Evolutionary conservation across 2,113 vertebrate genomes (phyloP).

Genomic region (Misgurnus anguillicaudatus): DNA sequence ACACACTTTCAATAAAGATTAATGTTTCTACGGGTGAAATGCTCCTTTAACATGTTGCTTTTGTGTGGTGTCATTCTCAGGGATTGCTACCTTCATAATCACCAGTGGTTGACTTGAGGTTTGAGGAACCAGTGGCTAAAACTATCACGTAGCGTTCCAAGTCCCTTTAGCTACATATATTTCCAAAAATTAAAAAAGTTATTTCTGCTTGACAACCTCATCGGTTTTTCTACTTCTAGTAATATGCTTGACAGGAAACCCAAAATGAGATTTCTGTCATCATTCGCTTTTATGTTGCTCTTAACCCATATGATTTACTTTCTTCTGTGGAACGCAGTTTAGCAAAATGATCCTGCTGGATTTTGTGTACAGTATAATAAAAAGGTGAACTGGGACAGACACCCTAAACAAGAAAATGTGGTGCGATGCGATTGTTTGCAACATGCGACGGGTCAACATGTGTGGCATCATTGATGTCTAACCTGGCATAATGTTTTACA

Average conservation of each 20-base stretch:
- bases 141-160: background rate
- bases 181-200: background rate
- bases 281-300: background rate
- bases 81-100: slow-evolving; percentile 25
- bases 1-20: no score
- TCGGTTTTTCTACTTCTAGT: background rate
- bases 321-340: background rate
- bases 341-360: background rate
- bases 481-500: no score
- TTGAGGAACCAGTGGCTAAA: background rate
- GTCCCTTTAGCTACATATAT: slow-evolving; percentile 13
- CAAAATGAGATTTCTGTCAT: background rate
- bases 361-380: no score
- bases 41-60: background rate
- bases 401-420: no score
- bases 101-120: slow-evolving; percentile 18
- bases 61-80: slow-evolving; percentile 44
- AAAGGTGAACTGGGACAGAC: no score
- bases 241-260: background rate
- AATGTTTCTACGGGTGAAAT: no score
- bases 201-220: slow-evolving; percentile 2
- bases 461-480: no score
- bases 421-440: no score
- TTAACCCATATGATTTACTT: background rate
- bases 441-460: no score